Evolutionary conservation across 2,888 invertebrate genomes (phyloP).

Genomic region (Coleophora flavipennella): DNA sequence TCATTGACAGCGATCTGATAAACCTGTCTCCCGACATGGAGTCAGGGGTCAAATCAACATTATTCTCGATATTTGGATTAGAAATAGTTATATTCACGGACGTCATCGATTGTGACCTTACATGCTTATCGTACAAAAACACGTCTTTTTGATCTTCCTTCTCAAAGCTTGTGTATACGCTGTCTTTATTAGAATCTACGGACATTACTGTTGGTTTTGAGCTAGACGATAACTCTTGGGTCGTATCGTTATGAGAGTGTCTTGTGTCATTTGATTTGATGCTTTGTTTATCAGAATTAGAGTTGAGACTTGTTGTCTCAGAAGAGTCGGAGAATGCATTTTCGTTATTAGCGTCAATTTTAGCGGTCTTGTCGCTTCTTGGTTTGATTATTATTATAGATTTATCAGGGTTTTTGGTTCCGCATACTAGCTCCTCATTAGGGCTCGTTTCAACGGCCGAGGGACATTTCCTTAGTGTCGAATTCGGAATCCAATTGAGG

Average conservation of each 20-base stretch:
- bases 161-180: conserved; percentile 45
- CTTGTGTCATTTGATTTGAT: conserved; percentile 57
- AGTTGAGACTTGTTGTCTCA: conserved; percentile 65
- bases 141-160: conserved; percentile 56
- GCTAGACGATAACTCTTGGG: conserved; percentile 53
- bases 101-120: conserved; percentile 74
- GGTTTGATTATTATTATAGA: conserved; percentile 37
- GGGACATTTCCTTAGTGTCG: conserved; percentile 88
- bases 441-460: conserved; percentile 77
- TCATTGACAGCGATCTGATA: conserved; percentile 75
- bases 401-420: conserved; percentile 37
- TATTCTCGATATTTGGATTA: conserved; percentile 81
- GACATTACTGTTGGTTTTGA: conserved; percentile 57
- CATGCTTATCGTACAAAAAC: conserved; percentile 54
- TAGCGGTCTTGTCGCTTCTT: conserved; percentile 25
- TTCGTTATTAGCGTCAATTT: conserved; percentile 51
- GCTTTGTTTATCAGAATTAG: conserved; percentile 65
- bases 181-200: conserved; percentile 49
- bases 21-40: conserved; percentile 73
- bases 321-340: conserved; percentile 68
- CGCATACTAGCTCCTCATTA: conserved; percentile 49
- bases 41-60: conserved; percentile 76
- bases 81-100: conserved; percentile 79
- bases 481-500: conserved; percentile 96
- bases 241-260: conserved; percentile 52